Evolutionary conservation across 2,888 invertebrate genomes (phyloP).

Genomic region (Helobdella robusta): DNA sequence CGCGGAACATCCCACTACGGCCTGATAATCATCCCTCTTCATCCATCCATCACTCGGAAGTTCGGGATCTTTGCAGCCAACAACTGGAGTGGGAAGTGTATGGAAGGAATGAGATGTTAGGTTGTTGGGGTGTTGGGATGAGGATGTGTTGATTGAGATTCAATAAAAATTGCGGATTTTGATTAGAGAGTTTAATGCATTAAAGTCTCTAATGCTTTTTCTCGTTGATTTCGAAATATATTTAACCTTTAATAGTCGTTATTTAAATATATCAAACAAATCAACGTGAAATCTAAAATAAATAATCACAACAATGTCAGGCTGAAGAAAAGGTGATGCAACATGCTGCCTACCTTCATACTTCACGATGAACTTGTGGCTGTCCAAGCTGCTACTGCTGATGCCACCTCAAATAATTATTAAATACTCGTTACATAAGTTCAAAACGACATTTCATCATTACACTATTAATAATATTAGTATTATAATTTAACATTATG

Average conservation of each 20-base stretch:
- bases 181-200: too few relatives aligned
- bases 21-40: conserved; percentile 20
- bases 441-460: too few relatives aligned
- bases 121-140: neutral
- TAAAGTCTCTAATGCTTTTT: too few relatives aligned
- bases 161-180: neutral
- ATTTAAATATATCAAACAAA: too few relatives aligned
- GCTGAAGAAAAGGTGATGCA: neutral
- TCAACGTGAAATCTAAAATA: too few relatives aligned
- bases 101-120: neutral
- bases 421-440: too few relatives aligned
- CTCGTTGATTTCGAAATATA: too few relatives aligned
- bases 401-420: too few relatives aligned
- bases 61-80: conserved; percentile 18
- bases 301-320: neutral
- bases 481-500: too few relatives aligned
- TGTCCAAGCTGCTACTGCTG: too few relatives aligned
- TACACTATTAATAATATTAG: too few relatives aligned
- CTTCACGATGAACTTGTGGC: conserved; percentile 20
- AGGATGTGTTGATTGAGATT: neutral
- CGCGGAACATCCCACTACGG: conserved; percentile 8
- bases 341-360: conserved; percentile 15
- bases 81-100: neutral
- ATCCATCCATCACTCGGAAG: conserved; percentile 16
- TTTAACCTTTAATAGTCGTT: too few relatives aligned